Conservation (phyloP, 2,797 vertebrate species). For the Tragopan temminckii region DNA sequence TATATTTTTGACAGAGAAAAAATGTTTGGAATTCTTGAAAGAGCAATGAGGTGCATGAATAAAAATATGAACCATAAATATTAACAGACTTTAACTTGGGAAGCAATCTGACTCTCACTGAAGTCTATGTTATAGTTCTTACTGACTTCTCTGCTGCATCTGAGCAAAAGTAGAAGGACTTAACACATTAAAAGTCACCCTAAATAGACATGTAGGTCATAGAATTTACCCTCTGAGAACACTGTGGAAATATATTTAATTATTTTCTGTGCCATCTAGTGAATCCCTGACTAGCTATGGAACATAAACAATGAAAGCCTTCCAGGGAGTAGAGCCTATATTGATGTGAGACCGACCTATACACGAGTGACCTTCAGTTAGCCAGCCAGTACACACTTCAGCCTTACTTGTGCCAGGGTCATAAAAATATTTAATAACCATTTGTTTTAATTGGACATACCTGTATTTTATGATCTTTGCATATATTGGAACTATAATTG, state of each 20-base stretch:
- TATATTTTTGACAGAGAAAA: not conserved
- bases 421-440: not conserved
- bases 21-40: not conserved
- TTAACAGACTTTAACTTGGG: not conserved
- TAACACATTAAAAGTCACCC: not conserved
- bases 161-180: not conserved
- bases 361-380: accelerated
- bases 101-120: not conserved
- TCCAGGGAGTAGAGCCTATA: not conserved
- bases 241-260: not conserved
- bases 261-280: not conserved
- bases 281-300: not conserved
- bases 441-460: not conserved
- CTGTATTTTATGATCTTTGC: not conserved
- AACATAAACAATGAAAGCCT: not conserved
- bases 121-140: not conserved
- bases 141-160: not conserved
- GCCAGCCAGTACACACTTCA: not conserved
- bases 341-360: not conserved
- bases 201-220: accelerated
- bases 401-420: not conserved
- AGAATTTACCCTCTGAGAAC: not conserved
- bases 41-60: not conserved
- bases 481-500: not conserved
- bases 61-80: not conserved